Conservation (phyloP, 2,888 invertebrate genomes). For the Salpingus planirostris region DNA sequence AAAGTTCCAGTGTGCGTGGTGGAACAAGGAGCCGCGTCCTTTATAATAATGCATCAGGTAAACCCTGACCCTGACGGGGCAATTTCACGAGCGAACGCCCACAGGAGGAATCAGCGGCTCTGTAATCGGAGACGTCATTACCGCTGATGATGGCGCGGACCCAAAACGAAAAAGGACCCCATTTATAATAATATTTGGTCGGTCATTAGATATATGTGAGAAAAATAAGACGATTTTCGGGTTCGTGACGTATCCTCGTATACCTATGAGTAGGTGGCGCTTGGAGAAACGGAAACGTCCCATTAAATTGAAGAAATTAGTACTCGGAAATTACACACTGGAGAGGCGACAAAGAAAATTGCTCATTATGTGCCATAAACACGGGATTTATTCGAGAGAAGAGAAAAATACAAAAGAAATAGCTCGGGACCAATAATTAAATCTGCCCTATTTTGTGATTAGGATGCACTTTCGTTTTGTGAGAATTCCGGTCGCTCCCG, state of each 20-base stretch:
- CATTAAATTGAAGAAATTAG: constrained; percentile 10
- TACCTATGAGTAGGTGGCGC: too few species aligned
- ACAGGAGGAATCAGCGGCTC: constrained; percentile 29
- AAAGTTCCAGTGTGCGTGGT: too few species aligned
- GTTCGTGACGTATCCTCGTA: too few species aligned
- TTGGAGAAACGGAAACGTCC: constrained; percentile 7
- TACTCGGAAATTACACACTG: constrained; percentile 8
- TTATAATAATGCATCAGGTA: constrained; percentile 20
- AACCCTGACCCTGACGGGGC: constrained; percentile 32
- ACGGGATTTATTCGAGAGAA: too few species aligned
- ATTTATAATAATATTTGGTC: constrained; percentile 5
- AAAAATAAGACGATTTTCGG: too few species aligned
- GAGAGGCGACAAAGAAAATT: constrained; percentile 18
- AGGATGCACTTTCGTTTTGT: constrained; percentile 1
- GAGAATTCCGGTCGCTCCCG: not conserved
- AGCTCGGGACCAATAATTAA: constrained; percentile 20
- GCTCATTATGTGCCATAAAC: constrained; percentile 23
- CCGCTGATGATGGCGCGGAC: constrained; percentile 10
- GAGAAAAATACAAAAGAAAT: too few species aligned
- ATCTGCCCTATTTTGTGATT: constrained; percentile 11
- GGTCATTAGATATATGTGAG: constrained; percentile 10
- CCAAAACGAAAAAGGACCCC: too few species aligned
- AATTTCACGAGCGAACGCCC: constrained; percentile 36
- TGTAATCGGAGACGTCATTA: constrained; percentile 33
- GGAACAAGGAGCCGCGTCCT: constrained; percentile 1